phyloP scores from a whole-genome alignment of 1,140 invertebrate species.

The Protaetia brevitarsis region DNA sequence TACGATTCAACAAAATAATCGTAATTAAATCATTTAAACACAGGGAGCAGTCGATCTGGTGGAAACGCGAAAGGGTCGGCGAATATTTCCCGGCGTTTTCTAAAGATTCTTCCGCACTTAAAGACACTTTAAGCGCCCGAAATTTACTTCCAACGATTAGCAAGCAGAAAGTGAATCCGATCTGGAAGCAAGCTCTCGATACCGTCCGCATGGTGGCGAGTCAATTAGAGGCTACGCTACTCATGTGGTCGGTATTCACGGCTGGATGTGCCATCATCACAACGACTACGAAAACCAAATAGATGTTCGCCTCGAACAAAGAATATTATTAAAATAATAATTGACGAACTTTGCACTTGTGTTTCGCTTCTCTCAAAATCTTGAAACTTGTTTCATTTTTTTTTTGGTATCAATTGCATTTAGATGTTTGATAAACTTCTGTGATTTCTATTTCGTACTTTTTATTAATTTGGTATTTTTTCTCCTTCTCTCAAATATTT shows the following conservation, averaged over 20 bases:
- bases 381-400: background rate
- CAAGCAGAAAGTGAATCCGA: constrained; percentile 43
- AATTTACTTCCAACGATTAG: constrained; percentile 52
- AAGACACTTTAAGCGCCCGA: constrained; percentile 60
- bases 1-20: no score
- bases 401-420: background rate
- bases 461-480: background rate
- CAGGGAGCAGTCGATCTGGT: constrained; percentile 59
- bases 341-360: background rate
- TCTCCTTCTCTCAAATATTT: background rate
- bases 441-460: background rate
- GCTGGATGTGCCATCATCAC: constrained; percentile 57
- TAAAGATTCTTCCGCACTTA: constrained; percentile 56
- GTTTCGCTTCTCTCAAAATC: background rate
- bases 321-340: background rate
- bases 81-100: constrained; percentile 70
- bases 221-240: constrained; percentile 53
- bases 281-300: constrained; percentile 37
- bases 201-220: constrained; percentile 47
- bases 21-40: no score
- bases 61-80: constrained; percentile 60
- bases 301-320: background rate
- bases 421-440: background rate
- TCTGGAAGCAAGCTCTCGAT: constrained; percentile 50
- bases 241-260: constrained; percentile 57